These are phyloP conservation scores for Myoxocephalus aenaeus DNA, from an alignment of 2,797 vertebrate genomes.

Conservation along the genomic window DNA sequence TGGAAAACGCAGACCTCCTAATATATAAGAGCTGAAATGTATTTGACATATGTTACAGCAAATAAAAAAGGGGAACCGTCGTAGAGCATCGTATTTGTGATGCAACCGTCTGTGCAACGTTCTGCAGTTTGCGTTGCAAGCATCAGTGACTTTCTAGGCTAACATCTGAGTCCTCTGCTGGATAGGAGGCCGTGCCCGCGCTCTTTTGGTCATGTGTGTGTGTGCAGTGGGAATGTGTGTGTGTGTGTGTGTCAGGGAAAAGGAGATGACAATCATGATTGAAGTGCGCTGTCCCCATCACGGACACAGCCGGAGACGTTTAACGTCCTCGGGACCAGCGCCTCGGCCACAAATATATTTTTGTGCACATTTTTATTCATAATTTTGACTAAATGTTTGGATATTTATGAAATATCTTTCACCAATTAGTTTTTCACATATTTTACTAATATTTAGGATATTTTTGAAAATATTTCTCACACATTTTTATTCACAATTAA, in stretches of 20 bases:
- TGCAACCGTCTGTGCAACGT: background rate
- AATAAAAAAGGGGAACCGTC: background rate
- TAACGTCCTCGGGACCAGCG: too few species aligned
- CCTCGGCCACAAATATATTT: too few species aligned
- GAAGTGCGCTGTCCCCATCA: too few species aligned
- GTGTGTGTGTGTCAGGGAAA: too few species aligned
- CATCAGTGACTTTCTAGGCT: background rate
- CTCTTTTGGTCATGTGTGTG: background rate
- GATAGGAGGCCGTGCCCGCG: background rate
- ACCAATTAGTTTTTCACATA: too few species aligned
- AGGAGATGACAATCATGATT: too few species aligned
- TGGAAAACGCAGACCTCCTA: background rate
- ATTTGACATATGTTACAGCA: background rate
- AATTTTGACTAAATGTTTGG: too few species aligned
- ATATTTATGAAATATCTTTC: too few species aligned
- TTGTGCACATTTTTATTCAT: too few species aligned
- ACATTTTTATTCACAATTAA: too few species aligned
- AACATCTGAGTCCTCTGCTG: background rate
- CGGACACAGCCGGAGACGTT: background rate
- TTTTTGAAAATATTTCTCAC: too few species aligned
- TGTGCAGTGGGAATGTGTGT: background rate
- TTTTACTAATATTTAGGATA: too few species aligned
- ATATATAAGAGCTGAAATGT: background rate
- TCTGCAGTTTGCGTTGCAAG: background rate
- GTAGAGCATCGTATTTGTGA: background rate